A percentile compares a stretch with the other conserved stretches of the same genome.
phyloP scores from a whole-genome alignment of 2,888 invertebrate genomes.

The Rhorus exstirpatorius region DNA sequence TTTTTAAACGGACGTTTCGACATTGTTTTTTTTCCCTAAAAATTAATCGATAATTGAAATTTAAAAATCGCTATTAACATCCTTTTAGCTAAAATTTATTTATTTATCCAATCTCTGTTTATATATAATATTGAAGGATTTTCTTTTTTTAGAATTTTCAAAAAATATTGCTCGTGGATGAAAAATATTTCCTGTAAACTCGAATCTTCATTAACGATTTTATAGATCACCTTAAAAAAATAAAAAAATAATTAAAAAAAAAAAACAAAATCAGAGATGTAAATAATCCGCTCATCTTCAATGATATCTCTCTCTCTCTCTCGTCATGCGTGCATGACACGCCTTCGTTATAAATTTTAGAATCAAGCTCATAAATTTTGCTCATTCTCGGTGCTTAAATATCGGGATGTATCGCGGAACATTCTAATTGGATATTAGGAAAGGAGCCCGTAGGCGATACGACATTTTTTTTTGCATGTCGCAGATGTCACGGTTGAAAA shows the following conservation, averaged over 20 bases:
- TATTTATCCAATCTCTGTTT: no score
- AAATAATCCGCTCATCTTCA: not conserved
- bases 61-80: no score
- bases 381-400: slow-evolving; percentile 31
- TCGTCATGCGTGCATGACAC: slow-evolving; percentile 23
- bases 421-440: slow-evolving; percentile 51
- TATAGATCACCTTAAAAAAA: not conserved
- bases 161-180: not conserved
- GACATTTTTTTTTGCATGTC: not conserved
- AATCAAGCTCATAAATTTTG: slow-evolving; percentile 49
- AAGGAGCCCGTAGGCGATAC: slow-evolving; percentile 9
- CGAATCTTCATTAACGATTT: not conserved
- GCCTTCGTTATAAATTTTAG: slow-evolving; percentile 27
- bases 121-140: no score
- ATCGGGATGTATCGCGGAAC: slow-evolving; percentile 7
- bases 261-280: not conserved
- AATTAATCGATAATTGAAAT: no score
- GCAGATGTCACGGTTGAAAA: not conserved
- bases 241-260: not conserved
- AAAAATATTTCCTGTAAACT: not conserved
- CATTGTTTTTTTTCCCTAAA: no score
- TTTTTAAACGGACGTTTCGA: no score
- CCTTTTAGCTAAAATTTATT: no score
- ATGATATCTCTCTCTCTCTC: not conserved
- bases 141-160: no score